Percentiles rank a stretch among this genome's conserved stretches.
Conservation (phyloP, 2,113 vertebrate species). For the Thamnophis sirtalis region DNA sequence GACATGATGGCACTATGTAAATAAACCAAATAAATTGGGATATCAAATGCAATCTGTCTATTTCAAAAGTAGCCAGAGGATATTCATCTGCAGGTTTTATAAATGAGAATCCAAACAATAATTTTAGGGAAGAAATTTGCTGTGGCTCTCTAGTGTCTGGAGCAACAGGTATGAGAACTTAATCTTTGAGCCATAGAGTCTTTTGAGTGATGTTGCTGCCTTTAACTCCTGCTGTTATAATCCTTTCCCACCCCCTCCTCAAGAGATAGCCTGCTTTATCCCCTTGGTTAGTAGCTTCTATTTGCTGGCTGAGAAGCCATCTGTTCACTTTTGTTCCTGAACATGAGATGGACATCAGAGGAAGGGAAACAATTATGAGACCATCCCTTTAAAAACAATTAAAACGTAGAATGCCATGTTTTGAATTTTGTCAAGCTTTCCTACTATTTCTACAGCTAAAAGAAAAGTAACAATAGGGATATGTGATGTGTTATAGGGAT, state of each 20-base stretch:
- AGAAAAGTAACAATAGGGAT: not conserved
- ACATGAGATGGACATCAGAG: not conserved
- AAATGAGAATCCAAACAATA: not conserved
- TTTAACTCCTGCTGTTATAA: slow-evolving; percentile 1
- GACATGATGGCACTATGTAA: not conserved
- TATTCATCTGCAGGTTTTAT: not conserved
- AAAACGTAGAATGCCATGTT: not conserved
- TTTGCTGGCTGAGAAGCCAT: slow-evolving; percentile 5
- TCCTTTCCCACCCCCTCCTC: not conserved
- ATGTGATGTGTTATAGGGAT: not conserved
- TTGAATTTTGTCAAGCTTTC: not conserved
- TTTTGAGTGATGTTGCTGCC: not conserved
- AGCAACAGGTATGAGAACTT: not conserved
- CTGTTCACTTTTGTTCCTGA: not conserved
- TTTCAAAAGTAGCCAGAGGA: not conserved
- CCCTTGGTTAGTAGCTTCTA: not conserved
- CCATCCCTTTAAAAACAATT: not conserved
- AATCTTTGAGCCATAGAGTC: not conserved
- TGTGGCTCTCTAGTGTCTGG: not conserved
- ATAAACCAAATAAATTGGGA: not conserved
- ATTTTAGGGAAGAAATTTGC: not conserved
- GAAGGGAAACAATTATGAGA: not conserved
- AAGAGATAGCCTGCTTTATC: slow-evolving; percentile 1
- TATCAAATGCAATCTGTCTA: too few species aligned
- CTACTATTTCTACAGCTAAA: not conserved